Evolutionary conservation across 23 tunicate genomes (phyloP).

Genomic region (Phallusia fumigata): DNA sequence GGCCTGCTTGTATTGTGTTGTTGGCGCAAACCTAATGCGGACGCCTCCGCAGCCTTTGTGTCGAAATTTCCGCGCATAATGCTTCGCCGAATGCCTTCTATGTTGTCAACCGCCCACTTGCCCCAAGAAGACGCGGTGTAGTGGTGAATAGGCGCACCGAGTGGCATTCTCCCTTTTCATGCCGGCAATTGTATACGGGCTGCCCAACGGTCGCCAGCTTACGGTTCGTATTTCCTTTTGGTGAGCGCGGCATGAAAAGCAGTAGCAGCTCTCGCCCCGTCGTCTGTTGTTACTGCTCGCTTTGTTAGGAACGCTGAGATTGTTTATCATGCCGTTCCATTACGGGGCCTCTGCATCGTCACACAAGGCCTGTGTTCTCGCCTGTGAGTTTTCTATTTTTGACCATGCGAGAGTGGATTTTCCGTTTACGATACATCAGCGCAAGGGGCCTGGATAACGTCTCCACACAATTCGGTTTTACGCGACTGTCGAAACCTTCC

Average conservation of each 20-base stretch:
- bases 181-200: slow-evolving; percentile 5
- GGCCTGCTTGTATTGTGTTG: slow-evolving; percentile 8
- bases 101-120: slow-evolving; percentile 6
- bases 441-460: neutral
- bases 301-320: slow-evolving; percentile 4
- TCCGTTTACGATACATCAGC: neutral
- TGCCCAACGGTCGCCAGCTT: slow-evolving; percentile 43
- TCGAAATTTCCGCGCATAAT: slow-evolving; percentile 12
- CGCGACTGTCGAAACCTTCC: too few species aligned
- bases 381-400: neutral
- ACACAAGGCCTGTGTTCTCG: neutral
- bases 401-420: neutral
- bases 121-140: neutral
- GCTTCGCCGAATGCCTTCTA: neutral
- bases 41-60: slow-evolving; percentile 2
- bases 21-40: neutral
- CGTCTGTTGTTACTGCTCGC: slow-evolving; percentile 14
- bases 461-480: neutral
- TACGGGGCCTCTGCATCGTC: neutral
- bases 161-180: neutral
- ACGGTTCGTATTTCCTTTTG: slow-evolving; percentile 32
- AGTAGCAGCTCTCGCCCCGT: slow-evolving; percentile 8
- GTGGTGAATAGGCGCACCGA: neutral
- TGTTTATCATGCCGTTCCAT: slow-evolving; percentile 13
- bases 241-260: slow-evolving; percentile 11